Evolutionary conservation across 1,140 invertebrate genomes (phyloP).

Genomic region (Trypoxylus dichotomus): DNA sequence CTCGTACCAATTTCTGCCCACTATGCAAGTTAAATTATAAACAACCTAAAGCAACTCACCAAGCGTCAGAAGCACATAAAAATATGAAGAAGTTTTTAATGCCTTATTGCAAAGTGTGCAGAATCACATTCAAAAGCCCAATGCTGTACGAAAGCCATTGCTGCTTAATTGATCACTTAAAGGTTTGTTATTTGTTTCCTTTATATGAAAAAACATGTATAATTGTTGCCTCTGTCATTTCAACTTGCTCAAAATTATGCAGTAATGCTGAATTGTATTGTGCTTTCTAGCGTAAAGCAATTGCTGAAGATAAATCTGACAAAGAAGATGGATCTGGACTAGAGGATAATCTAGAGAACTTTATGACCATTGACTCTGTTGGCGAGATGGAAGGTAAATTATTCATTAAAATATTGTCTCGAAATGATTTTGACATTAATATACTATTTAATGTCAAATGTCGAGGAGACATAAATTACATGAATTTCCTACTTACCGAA

Average conservation of each 20-base stretch:
- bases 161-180: slow-evolving; percentile 76
- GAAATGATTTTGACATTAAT: slow-evolving; percentile 36
- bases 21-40: slow-evolving; percentile 79
- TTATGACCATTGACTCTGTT: slow-evolving; percentile 81
- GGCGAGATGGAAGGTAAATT: slow-evolving; percentile 76
- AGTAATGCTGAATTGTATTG: neutral
- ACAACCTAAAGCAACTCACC: slow-evolving; percentile 73
- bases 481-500: slow-evolving; percentile 16
- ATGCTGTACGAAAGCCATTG: slow-evolving; percentile 82
- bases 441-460: slow-evolving; percentile 38
- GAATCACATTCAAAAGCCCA: slow-evolving; percentile 73
- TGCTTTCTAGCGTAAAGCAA: slow-evolving; percentile 61
- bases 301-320: slow-evolving; percentile 52
- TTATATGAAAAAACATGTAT: neutral
- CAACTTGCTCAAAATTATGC: too few relatives aligned
- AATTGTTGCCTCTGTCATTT: too few relatives aligned
- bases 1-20: slow-evolving; percentile 70
- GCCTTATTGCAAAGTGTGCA: slow-evolving; percentile 73
- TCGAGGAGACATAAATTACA: slow-evolving; percentile 39
- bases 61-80: slow-evolving; percentile 72
- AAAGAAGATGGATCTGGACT: slow-evolving; percentile 58
- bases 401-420: slow-evolving; percentile 32
- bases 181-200: slow-evolving; percentile 56
- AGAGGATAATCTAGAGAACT: slow-evolving; percentile 79
- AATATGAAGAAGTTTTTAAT: slow-evolving; percentile 81